Evolutionary conservation across 1,140 invertebrate genomes (phyloP), one percentile per base, ranked within the genome.

Genomic region (Fopius arisanus): DNA sequence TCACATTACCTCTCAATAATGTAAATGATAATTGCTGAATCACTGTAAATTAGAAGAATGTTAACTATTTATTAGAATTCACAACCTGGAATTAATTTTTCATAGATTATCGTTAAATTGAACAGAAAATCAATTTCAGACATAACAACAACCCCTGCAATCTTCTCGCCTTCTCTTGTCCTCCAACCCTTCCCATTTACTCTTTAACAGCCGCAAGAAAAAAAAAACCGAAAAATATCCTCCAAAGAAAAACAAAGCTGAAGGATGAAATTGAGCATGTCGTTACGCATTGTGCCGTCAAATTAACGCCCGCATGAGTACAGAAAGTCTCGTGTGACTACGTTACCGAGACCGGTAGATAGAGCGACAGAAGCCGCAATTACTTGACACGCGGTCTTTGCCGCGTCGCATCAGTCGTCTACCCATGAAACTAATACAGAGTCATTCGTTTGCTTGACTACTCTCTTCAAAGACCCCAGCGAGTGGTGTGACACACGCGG

Each of bases 181-280:
- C 1, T 12, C 2, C 7, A 7, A 10, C 33, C 33, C 33, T 10
- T 7, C 33, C 33, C 33, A 37, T 7, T 37, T 10, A 37, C 9
- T 37, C 33, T 1, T 37, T n/a, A n/a, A n/a, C 33, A 12, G 7
- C 33, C 7, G 7, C 12, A 37, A 37, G 12, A 37, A 37, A 5
- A 37, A 37, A 37, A 37, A 37, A 10, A 3, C 33, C n/a, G n/a
- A n/a, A 37, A 3, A 7, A 37, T 12, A 37, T 37, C 12, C 12
- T 37, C 12, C 33, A 7, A 37, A 37, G 7, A 37, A 37, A 37
- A 80, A 80, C 78, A 79, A 82, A 75, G 78, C 72, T 75, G 72
- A 81, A 76, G 71, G 70, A 76, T 76, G 79, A 82, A 85, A 84
- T 84, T 81, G 83, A 83, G 81, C 79, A 79, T 76, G 75, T 80